A percentile compares a stretch with the other conserved stretches of the same genome.
Conservation (phyloP, 2,113 vertebrate genomes). For the Sardina pilchardus region DNA sequence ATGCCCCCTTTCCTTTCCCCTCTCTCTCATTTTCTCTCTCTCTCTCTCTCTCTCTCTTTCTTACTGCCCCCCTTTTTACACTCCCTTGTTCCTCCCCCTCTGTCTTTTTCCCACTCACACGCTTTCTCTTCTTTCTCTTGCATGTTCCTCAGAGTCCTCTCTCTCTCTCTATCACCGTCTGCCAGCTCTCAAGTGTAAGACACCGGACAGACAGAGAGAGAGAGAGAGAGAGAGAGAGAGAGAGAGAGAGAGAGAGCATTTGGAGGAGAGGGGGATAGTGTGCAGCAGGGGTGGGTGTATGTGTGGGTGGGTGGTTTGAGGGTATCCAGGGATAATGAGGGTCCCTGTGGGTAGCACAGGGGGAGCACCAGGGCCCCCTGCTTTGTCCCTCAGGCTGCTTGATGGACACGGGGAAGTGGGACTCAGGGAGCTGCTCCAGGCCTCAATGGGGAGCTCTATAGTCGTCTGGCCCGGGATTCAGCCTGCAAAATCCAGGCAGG, state of each 20-base stretch:
- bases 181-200: no score
- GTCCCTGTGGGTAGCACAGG: neutral
- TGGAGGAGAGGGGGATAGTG: neutral
- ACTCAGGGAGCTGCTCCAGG: conserved; percentile 29
- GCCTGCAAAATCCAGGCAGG: conserved; percentile 18
- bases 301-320: neutral
- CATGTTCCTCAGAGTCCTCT: neutral
- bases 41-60: neutral
- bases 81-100: neutral
- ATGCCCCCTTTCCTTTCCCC: no score
- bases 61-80: neutral
- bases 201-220: no score
- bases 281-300: neutral
- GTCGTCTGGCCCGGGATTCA: conserved; percentile 7
- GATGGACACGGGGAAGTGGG: conserved; percentile 40
- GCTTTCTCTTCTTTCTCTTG: neutral
- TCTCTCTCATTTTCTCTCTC: no score
- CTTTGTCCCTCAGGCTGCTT: conserved; percentile 15
- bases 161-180: neutral
- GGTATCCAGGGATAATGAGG: neutral
- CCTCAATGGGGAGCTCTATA: conserved; percentile 38
- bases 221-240: no score
- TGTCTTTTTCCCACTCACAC: neutral
- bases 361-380: neutral
- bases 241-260: no score